Evolutionary conservation across 1,140 invertebrate genomes (phyloP).

Genomic region (Ectropis grisescens): DNA sequence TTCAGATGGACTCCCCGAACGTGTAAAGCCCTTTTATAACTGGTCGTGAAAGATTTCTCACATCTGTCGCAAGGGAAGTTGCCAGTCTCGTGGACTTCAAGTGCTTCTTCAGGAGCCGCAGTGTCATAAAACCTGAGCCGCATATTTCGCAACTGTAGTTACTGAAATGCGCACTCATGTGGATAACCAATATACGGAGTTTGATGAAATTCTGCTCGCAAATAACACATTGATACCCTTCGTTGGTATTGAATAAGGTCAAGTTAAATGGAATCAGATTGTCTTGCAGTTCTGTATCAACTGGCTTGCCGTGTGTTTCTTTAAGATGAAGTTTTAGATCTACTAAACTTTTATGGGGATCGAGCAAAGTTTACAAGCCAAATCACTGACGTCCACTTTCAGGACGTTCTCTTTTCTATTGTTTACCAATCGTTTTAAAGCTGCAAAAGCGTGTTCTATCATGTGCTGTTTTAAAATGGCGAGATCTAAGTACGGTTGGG

Average conservation of each 20-base stretch:
- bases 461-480: slow-evolving; percentile 38
- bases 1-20: slow-evolving; percentile 52
- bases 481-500: slow-evolving; percentile 41
- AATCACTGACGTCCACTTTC: slow-evolving; percentile 47
- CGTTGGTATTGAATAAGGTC: slow-evolving; percentile 21
- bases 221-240: slow-evolving; percentile 63
- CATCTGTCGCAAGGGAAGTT: slow-evolving; percentile 51
- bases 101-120: slow-evolving; percentile 67
- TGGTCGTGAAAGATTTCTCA: slow-evolving; percentile 51
- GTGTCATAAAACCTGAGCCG: slow-evolving; percentile 68
- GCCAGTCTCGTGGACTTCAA: slow-evolving; percentile 64
- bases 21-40: slow-evolving; percentile 44
- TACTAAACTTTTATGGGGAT: slow-evolving; percentile 19
- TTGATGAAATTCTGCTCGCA: slow-evolving; percentile 72
- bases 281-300: slow-evolving; percentile 43
- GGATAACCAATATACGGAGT: slow-evolving; percentile 49
- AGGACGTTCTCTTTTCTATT: slow-evolving; percentile 45
- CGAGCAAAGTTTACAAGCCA: slow-evolving; percentile 42
- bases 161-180: slow-evolving; percentile 60
- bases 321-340: slow-evolving; percentile 45
- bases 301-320: slow-evolving; percentile 36
- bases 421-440: slow-evolving; percentile 43
- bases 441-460: slow-evolving; percentile 36
- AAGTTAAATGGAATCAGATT: slow-evolving; percentile 57
- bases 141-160: slow-evolving; percentile 66